Base-by-base conservation (phyloP, 2,797 vertebrate species). In the Clarias pachynema region DNA sequence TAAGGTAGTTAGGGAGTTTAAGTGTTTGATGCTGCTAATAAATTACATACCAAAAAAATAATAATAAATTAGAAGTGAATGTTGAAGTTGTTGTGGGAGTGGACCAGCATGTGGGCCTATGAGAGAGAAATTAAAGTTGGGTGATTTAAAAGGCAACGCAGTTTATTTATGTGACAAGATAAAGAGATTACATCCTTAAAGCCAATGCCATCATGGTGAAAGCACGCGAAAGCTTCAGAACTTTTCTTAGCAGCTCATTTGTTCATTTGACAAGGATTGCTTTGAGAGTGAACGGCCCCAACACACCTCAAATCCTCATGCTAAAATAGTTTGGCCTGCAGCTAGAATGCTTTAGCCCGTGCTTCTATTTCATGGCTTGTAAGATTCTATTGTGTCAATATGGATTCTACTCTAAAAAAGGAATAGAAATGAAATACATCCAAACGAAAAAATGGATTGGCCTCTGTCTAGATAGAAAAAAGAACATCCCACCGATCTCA, bases 301-400 rank as follows among this genome's bases (percentile, higher is more conserved):
- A 81, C 80, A 81, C 85, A 85, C 85, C 78, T 88, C 70, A 88
- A 83, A 89, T 87, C 86, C 84, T 87, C 70, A 81, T 82, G 87
- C 66, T 86, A 90, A 89, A 90, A 87, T 86, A 89, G 85, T 87
- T 83, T 88, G 87, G 85, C 80, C 83, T 72, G 49, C 72, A 86
- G 87, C 84, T 79, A 83, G 60, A 87, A 89, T 69, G 85, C 86
- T 87, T 87, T 79, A 88, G 79, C 84, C 84, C 34, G 59, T 82
- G 86, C 86, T 90, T 87, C 85, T 85, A 89, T 90, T 90, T 89
- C 89, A 90, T 90, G 89, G 84, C 86, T 87, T 88, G 89, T 89
- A 88, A 90, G 87, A 91, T 91, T 93, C 95, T 94, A 95, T 95
- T 95, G 94, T 94, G 94, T 95, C 95, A 94, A 94, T 93, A 94